Evolutionary conservation across 2,888 invertebrate species (phyloP).

Genomic region (Cyclophora punctaria): DNA sequence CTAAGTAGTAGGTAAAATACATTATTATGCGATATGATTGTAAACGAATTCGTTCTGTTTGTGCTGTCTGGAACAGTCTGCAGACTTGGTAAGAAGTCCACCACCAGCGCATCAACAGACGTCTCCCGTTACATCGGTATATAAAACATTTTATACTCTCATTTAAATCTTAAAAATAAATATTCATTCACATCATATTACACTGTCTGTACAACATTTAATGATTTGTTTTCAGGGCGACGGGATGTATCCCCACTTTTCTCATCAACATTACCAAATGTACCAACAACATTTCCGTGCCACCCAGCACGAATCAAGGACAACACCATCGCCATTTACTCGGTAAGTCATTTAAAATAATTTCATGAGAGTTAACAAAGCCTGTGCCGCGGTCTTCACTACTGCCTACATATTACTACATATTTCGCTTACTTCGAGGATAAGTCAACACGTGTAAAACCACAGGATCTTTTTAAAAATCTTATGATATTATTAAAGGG

Average conservation of each 20-base stretch:
- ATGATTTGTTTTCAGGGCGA: slow-evolving; percentile 50
- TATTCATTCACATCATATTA: too few relatives aligned
- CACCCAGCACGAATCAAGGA: slow-evolving; percentile 61
- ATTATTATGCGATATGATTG: slow-evolving; percentile 3
- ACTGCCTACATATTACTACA: too few relatives aligned
- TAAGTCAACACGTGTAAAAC: too few relatives aligned
- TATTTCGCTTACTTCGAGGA: too few relatives aligned
- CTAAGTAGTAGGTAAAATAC: too few relatives aligned
- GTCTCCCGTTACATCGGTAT: slow-evolving; percentile 83
- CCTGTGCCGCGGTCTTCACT: too few relatives aligned
- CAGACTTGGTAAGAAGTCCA: slow-evolving; percentile 81
- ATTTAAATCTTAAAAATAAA: too few relatives aligned
- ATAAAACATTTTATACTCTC: slow-evolving; percentile 39
- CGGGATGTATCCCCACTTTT: slow-evolving; percentile 68
- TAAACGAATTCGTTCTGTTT: slow-evolving; percentile 36
- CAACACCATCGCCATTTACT: slow-evolving; percentile 59
- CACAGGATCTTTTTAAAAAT: too few relatives aligned
- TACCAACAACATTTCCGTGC: slow-evolving; percentile 70
- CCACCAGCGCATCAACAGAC: slow-evolving; percentile 90
- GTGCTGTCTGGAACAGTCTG: slow-evolving; percentile 76
- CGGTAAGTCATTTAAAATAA: slow-evolving; percentile 31
- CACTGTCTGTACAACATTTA: too few relatives aligned
- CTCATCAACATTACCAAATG: slow-evolving; percentile 70
- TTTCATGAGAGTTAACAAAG: too few relatives aligned
- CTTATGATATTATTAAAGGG: too few relatives aligned